phyloP scores from a whole-genome alignment of 2,888 invertebrate genomes.

The Taphrorychus bicolor region DNA sequence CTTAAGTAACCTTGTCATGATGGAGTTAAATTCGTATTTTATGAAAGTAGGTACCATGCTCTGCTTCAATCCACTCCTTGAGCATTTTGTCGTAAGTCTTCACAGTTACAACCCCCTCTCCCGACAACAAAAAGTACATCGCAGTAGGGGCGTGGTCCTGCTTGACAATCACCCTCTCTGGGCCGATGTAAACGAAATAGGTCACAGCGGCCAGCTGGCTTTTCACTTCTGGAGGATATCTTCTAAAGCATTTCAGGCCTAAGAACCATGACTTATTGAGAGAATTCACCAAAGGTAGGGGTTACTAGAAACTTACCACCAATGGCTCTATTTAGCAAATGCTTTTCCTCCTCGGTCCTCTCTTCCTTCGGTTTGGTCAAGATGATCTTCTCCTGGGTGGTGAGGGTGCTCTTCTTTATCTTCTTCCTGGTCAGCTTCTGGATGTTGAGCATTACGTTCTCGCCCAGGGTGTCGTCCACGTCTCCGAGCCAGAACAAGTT shows the following conservation, averaged over 20 bases:
- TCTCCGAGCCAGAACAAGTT: constrained; percentile 68
- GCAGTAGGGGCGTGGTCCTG: constrained; percentile 67
- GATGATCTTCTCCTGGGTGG: constrained; percentile 67
- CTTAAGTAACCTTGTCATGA: constrained; percentile 3
- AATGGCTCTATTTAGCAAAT: constrained; percentile 65
- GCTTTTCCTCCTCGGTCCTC: constrained; percentile 68
- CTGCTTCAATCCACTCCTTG: constrained; percentile 60
- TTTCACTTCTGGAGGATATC: constrained; percentile 68
- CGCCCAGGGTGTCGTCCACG: constrained; percentile 57
- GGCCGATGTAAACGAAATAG: constrained; percentile 67
- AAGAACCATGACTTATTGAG: too few species aligned
- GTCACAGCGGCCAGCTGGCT: constrained; percentile 67
- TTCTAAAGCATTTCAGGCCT: constrained; percentile 63
- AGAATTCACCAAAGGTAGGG: not conserved
- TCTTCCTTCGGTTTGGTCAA: constrained; percentile 64
- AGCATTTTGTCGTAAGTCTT: constrained; percentile 63
- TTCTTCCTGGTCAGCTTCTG: constrained; percentile 52
- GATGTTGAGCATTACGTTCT: constrained; percentile 65
- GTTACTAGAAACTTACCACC: too few species aligned
- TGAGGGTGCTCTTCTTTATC: constrained; percentile 48
- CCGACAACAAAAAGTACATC: constrained; percentile 71
- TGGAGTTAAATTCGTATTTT: not conserved
- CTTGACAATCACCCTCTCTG: constrained; percentile 67
- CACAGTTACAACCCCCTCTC: constrained; percentile 65
- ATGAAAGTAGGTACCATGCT: constrained; percentile 61